Conservation (phyloP, 2,797 vertebrate species). For the Karalla daura region DNA sequence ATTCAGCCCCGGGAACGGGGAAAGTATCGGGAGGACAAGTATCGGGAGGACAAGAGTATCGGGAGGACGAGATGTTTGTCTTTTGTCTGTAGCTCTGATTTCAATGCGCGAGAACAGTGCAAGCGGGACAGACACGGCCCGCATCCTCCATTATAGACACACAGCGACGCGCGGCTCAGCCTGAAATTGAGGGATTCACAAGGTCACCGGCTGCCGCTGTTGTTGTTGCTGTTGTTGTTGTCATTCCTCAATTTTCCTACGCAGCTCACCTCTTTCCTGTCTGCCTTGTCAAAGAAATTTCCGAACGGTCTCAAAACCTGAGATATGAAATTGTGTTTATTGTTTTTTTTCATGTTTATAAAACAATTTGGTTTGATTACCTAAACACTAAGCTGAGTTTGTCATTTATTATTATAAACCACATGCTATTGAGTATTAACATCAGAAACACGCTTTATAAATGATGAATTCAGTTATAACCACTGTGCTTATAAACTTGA, state of each 20-base stretch:
- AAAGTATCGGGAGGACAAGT: conserved; percentile 2
- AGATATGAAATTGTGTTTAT: too few species aligned
- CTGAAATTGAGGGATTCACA: too few species aligned
- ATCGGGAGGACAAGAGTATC: conserved; percentile 10
- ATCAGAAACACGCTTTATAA: too few species aligned
- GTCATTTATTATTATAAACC: too few species aligned
- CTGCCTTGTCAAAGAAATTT: not conserved
- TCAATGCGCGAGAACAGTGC: not conserved
- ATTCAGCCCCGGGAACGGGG: not conserved
- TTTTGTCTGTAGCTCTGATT: not conserved
- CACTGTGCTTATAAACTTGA: too few species aligned
- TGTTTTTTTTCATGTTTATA: too few species aligned
- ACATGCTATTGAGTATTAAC: too few species aligned
- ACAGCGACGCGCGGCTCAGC: not conserved
- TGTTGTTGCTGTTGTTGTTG: not conserved
- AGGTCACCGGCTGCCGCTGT: too few species aligned
- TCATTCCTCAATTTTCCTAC: not conserved
- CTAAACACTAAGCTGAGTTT: too few species aligned
- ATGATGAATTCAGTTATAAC: too few species aligned
- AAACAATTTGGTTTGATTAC: too few species aligned
- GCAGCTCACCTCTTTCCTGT: not conserved
- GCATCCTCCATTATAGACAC: not conserved
- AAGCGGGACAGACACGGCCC: not conserved
- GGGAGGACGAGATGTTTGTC: not conserved
- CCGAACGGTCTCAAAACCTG: too few species aligned